These are phyloP conservation scores for Sturnira hondurensis DNA, from an alignment of 2,113 vertebrate species.

Conservation along the genomic window DNA sequence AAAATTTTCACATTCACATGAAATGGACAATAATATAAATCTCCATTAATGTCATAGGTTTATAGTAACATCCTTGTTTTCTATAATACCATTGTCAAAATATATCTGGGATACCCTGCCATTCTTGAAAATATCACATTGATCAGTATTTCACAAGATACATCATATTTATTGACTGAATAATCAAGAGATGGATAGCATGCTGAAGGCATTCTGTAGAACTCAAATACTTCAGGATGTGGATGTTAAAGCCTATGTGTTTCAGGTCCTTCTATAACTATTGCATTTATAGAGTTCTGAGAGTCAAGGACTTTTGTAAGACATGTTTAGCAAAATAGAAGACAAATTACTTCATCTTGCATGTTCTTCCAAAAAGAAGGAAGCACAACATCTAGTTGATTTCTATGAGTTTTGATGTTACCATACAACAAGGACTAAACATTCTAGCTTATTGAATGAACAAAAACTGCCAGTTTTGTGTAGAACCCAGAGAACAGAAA, in stretches of 20 bases:
- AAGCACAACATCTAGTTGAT: background rate
- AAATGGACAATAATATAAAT: background rate
- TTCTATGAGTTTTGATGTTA: background rate
- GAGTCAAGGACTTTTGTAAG: background rate
- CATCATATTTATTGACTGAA: background rate
- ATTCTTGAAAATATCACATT: background rate
- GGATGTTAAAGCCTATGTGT: background rate
- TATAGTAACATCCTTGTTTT: background rate
- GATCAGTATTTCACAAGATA: background rate
- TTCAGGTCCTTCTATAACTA: background rate
- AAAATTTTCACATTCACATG: background rate
- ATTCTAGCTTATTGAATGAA: background rate
- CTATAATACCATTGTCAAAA: background rate
- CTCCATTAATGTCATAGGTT: background rate
- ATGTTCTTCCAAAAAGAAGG: background rate
- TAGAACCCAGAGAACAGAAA: background rate
- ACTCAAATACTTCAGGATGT: background rate
- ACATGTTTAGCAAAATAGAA: background rate
- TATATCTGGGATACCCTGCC: background rate
- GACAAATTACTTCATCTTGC: background rate
- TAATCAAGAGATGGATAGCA: background rate
- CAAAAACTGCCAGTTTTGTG: background rate
- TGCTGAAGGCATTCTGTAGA: background rate
- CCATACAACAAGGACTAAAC: background rate
- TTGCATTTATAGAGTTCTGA: background rate